phyloP scores from a whole-genome alignment of 64 coral and sea anemone genomes.

The Dendrophyllia cribrosa region DNA sequence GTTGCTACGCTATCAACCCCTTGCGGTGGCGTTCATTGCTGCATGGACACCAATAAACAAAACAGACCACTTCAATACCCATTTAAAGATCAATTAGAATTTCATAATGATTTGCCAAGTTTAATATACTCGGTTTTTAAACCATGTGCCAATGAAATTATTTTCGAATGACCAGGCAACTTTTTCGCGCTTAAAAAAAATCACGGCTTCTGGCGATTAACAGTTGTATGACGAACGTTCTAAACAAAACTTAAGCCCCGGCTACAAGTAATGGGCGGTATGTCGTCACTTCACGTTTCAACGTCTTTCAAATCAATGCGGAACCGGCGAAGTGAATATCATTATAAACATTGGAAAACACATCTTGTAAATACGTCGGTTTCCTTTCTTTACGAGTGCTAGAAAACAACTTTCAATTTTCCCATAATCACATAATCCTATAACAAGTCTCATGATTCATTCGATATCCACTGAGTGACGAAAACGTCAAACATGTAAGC shows the following conservation, averaged over 20 bases:
- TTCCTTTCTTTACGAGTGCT: no score
- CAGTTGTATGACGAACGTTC: no score
- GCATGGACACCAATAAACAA: neutral
- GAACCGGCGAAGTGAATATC: neutral
- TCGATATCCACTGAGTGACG: no score
- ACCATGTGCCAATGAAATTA: neutral
- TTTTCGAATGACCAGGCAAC: neutral
- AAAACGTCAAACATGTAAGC: no score
- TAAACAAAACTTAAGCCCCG: no score
- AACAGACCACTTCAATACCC: no score
- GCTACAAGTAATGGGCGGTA: conserved; percentile 5
- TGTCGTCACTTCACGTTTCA: neutral
- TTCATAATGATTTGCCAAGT: neutral
- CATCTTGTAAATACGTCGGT: no score
- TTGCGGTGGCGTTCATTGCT: neutral
- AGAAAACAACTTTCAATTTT: no score
- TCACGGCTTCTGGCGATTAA: no score
- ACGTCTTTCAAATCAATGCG: neutral
- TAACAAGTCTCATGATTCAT: no score
- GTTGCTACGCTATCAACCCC: neutral
- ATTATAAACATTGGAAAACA: neutral
- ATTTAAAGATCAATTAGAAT: no score
- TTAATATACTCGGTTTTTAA: neutral
- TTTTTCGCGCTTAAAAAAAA: neutral
- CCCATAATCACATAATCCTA: no score